These are phyloP conservation scores for Lasioglossum figueresi DNA, from an alignment of 2,888 invertebrate species.

Conservation along the genomic window DNA sequence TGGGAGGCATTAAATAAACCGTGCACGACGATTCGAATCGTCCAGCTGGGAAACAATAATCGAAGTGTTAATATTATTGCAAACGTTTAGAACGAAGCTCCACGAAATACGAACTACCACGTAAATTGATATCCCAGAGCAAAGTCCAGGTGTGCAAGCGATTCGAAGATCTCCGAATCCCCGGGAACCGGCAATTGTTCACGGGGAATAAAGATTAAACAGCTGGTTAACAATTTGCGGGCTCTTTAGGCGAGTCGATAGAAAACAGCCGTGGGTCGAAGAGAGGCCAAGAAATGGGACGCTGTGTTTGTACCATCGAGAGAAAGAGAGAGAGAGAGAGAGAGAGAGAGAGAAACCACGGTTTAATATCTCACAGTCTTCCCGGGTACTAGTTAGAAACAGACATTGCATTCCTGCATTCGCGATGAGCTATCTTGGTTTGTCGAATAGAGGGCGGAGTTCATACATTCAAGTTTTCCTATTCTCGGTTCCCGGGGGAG, in stretches of 20 bases:
- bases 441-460: constrained; percentile 54
- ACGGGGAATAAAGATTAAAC: background rate
- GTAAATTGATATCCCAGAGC: background rate
- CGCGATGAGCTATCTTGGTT: constrained; percentile 73
- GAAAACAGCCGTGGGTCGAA: constrained; percentile 11
- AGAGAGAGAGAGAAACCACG: constrained; percentile 43
- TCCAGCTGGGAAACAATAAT: background rate
- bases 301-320: constrained; percentile 3
- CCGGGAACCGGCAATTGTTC: background rate
- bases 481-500: constrained; percentile 63
- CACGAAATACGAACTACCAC: background rate
- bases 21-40: background rate
- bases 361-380: constrained; percentile 76
- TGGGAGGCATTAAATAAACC: background rate
- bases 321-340: background rate
- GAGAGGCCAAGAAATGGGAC: constrained; percentile 28
- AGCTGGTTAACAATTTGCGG: background rate
- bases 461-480: constrained; percentile 70
- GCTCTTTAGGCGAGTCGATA: constrained; percentile 40
- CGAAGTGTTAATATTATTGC: background rate
- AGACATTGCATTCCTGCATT: constrained; percentile 75
- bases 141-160: background rate
- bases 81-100: background rate
- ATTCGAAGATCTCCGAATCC: background rate
- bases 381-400: constrained; percentile 72